Conservation (phyloP, 2,888 invertebrate genomes). For the Seira ritae region DNA sequence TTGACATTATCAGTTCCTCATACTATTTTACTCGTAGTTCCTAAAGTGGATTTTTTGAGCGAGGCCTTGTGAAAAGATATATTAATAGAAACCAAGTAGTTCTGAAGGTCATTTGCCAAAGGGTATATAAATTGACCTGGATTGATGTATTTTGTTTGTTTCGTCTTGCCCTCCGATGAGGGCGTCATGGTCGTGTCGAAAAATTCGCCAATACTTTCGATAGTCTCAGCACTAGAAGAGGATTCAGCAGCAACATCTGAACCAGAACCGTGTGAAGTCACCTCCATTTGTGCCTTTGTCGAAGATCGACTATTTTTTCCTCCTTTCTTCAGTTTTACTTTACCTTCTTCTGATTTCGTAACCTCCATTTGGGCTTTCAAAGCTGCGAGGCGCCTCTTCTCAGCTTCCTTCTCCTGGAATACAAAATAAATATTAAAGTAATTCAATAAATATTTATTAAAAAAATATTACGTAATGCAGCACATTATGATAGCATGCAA, state of each 20-base stretch:
- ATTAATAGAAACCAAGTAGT: no score
- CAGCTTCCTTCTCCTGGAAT: conserved; percentile 40
- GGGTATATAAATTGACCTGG: no score
- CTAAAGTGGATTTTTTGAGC: no score
- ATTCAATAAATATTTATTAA: background rate
- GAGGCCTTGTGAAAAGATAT: no score
- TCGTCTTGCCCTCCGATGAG: background rate
- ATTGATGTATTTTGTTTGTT: background rate
- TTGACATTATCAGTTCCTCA: no score
- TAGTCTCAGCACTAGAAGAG: conserved; percentile 35
- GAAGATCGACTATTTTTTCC: background rate
- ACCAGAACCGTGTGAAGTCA: background rate
- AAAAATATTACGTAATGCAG: no score
- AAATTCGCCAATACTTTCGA: conserved; percentile 51
- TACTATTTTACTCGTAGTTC: no score
- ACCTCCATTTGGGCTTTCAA: conserved; percentile 36
- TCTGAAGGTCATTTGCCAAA: no score
- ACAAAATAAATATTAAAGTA: background rate
- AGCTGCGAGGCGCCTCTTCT: conserved; percentile 23
- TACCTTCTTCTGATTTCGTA: conserved; percentile 12
- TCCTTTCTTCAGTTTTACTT: background rate
- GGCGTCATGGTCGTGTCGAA: conserved; percentile 38
- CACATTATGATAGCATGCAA: background rate
- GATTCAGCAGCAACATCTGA: background rate
- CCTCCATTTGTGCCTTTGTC: background rate